A percentile compares a stretch with the other conserved stretches of the same genome.
phyloP scores from a whole-genome alignment of 2,113 vertebrate genomes.

The Vicugna pacos region DNA sequence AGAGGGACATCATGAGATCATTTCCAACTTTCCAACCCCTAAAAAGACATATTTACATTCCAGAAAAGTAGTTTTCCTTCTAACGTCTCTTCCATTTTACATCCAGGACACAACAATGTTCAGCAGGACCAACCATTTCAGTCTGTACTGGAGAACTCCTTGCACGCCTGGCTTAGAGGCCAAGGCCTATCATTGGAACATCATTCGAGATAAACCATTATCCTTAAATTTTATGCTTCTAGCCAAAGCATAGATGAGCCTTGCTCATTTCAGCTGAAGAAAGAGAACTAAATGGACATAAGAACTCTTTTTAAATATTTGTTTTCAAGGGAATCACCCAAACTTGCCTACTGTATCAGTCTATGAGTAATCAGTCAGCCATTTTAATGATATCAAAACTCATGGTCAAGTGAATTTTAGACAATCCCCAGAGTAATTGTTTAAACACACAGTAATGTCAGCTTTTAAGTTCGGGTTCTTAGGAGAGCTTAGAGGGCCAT shows the following conservation, averaged over 20 bases:
- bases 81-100: not conserved
- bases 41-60: not conserved
- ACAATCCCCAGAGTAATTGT: constrained; percentile 40
- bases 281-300: not conserved
- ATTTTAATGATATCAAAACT: constrained; percentile 44
- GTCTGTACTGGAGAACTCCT: not conserved
- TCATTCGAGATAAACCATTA: not conserved
- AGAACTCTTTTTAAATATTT: constrained; percentile 29
- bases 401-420: not conserved
- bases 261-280: not conserved
- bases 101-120: not conserved
- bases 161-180: fast-evolving
- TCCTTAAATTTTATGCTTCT: not conserved
- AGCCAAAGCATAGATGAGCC: not conserved
- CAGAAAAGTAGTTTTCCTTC: not conserved
- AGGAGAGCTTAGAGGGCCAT: not conserved
- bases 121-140: not conserved
- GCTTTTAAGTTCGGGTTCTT: not conserved
- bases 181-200: not conserved
- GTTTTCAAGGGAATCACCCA: constrained; percentile 1
- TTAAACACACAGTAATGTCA: constrained; percentile 42
- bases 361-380: not conserved
- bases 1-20: not conserved
- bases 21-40: not conserved
- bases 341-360: not conserved